phyloP scores from a whole-genome alignment of 2,797 vertebrate genomes.

The Darevskia mixta region DNA sequence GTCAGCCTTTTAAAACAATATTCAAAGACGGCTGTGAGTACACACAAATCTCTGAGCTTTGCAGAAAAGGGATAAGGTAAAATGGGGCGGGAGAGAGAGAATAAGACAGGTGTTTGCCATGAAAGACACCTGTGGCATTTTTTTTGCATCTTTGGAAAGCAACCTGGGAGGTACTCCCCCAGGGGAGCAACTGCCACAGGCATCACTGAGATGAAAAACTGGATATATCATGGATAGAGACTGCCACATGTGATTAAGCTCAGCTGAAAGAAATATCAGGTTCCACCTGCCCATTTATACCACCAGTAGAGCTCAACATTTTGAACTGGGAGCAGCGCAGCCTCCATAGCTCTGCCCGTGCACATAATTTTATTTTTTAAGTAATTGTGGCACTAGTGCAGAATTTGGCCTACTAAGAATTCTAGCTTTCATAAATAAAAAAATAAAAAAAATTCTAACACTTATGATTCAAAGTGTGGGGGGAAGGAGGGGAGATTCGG shows the following conservation, averaged over 20 bases:
- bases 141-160: slow-evolving; percentile 59
- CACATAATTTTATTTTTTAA: not conserved
- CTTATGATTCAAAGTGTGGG: not conserved
- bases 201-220: slow-evolving; percentile 66
- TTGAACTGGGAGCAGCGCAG: not conserved
- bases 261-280: slow-evolving; percentile 28
- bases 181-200: slow-evolving; percentile 59
- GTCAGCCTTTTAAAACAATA: not conserved
- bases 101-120: slow-evolving; percentile 22
- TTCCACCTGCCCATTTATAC: slow-evolving; percentile 50
- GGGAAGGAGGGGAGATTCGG: not conserved
- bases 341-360: not conserved
- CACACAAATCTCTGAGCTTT: not conserved
- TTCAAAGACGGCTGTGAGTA: not conserved
- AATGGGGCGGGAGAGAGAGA: not conserved
- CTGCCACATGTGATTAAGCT: slow-evolving; percentile 68
- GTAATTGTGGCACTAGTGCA: not conserved
- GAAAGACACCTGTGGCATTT: slow-evolving; percentile 40
- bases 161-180: slow-evolving; percentile 47
- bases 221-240: slow-evolving; percentile 68
- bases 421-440: not conserved
- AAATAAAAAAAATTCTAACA: not conserved
- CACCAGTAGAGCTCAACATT: slow-evolving; percentile 28
- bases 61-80: slow-evolving; percentile 39
- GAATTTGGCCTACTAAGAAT: not conserved